Base-by-base conservation (phyloP, 2,797 vertebrate genomes). In the Parauchenoglanis punctatus region DNA sequence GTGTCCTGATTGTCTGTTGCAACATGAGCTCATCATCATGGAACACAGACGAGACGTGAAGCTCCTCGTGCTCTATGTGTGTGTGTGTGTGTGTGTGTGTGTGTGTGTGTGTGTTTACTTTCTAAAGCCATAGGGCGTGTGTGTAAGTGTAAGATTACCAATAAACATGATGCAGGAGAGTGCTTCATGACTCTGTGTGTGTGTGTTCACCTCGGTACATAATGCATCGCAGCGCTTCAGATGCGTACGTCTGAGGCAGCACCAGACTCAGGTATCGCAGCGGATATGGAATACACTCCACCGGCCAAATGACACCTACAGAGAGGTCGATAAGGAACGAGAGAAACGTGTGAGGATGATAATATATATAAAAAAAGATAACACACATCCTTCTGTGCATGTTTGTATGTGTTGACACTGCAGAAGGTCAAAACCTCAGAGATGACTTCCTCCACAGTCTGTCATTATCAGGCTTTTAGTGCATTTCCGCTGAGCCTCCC, bases 201-300 rank as follows among this genome's bases (percentile, higher is more conserved):
- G 63, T 52, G 70, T 63, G 35, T 49, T 83, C 40, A 96, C 96
- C 96, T 97, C 95, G 92, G 91, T 95, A 96, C 95, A 96, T 95
- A 92, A 97, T 95, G 88, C 95, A 96, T 88, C 94, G 95, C 0
- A 97, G 94, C 31, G 95, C 94, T 81, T 96, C 96, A 0, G 96
- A 95, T 88, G 96, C 94, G 46, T 96, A 96, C 5, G 96, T 97
- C 93, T 96, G 96, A 86, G 95, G 96, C 11, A 97, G 94, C 15
- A 86, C 93, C 90, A 96, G 90, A 93, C 96, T 96, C 88, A 96
- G 0, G 92, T 96, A 97, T 68, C 95, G 93, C 10, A 96, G 94
- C 35, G 95, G 95, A 91, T 96, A 96, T 0, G 95, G 95, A 90
- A 96, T 96, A 90, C 95, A 96, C 94, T 97, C 96, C 92, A 96